Percentiles rank a stretch among this genome's conserved stretches.
Evolutionary conservation across 2,888 invertebrate species (phyloP).

Genomic region (Galeopsomyia nigrocyanea): DNA sequence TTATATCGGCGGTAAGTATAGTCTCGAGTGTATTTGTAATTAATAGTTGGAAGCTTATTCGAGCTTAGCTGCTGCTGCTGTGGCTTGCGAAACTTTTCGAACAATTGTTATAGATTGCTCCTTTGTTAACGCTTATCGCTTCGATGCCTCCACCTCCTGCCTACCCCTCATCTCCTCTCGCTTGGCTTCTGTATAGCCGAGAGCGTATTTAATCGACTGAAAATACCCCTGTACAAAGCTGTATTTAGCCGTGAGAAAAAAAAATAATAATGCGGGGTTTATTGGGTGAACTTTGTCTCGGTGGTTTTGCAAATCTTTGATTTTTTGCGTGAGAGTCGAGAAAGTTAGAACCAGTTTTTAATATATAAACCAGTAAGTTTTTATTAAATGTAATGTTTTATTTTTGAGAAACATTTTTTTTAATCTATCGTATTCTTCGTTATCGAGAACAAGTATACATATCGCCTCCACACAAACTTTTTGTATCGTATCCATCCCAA

Average conservation of each 20-base stretch:
- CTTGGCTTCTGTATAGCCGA: no score
- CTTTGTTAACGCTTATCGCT: constrained; percentile 51
- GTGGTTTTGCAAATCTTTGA: no score
- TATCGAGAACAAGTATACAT: no score
- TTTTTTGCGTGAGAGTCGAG: no score
- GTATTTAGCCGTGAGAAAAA: constrained; percentile 13
- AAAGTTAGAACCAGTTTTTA: no score
- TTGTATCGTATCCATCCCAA: no score
- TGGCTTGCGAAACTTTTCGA: constrained; percentile 48
- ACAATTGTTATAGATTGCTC: constrained; percentile 52
- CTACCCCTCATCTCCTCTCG: not conserved
- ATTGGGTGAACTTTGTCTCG: no score
- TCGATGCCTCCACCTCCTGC: constrained; percentile 35
- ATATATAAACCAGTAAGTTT: no score
- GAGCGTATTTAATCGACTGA: constrained; percentile 33
- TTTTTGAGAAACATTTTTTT: no score
- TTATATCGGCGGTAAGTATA: constrained; percentile 17
- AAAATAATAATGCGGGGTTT: not conserved
- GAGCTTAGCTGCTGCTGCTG: constrained; percentile 1
- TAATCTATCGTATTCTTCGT: no score
- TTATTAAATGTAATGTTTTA: no score
- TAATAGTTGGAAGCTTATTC: constrained; percentile 48
- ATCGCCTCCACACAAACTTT: no score
- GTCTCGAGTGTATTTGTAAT: constrained; percentile 44
- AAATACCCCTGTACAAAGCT: not conserved